Evolutionary conservation across 2,113 vertebrate genomes (phyloP), one percentile per base, ranked within the genome.

Genomic region (Myxocyprinus asiaticus): DNA sequence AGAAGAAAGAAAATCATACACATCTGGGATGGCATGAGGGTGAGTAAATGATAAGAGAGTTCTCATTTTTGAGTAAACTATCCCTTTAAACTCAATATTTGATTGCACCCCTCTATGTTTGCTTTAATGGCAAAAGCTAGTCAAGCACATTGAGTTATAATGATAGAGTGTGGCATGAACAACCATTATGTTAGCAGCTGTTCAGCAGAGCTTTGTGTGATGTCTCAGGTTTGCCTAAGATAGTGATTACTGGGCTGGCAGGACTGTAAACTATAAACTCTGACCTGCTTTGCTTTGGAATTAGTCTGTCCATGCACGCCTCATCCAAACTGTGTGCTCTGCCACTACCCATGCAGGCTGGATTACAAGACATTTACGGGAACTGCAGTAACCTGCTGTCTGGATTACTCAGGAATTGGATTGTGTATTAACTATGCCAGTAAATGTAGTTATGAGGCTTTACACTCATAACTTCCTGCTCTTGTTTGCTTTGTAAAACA

Each of bases 281-380:
- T 80, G 69, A 86, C 82, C 71, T 56, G 67, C 78, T 71, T 55
- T 64, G 53, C 82, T 61, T 71, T 80, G 63, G 81, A 86, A 86
- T 84, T 83, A 85, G 53, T 62, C 77, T 83, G 81, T 82, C 81
- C 58, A 69, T 47, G 70, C 79, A 79, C 81, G 81, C 79, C 33
- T 48, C 67, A 53, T 81, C 65, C 69, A 79, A 70, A 70, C 45
- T 9, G 12, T 6, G n/a, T 4, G 53, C 59, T 5, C 44, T 74
- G 71, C 50, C 53, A 61, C 79, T 79, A 79, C 83, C 80, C 77
- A 72, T 47, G 84, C 67, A 76, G 67, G 76, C 74, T 81, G 85
- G 88, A 81, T 88, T 88, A 88, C 69, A 64, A 85, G 83, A 79
- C 82, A 77, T 90, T 89, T 86, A 83, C 62, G 76, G 22, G 22